A percentile compares a stretch with the other conserved stretches of the same genome.
Conservation (phyloP, 2,797 vertebrate species). For the Onychomys torridus region DNA sequence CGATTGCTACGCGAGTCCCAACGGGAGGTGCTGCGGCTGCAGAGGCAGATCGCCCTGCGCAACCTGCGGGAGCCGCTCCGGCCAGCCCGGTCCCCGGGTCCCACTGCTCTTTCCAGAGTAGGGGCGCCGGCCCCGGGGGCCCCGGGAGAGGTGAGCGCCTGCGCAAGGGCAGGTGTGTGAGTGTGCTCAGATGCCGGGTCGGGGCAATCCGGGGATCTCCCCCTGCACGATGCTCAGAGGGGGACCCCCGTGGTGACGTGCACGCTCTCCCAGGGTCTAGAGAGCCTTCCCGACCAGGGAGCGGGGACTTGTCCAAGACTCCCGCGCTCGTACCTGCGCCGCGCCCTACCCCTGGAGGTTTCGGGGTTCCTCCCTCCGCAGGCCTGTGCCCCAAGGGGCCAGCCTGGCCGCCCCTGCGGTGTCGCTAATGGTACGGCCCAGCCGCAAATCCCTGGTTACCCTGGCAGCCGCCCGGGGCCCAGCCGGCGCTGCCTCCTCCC, state of each 20-base stretch:
- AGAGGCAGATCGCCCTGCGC: conserved; percentile 95
- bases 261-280: background rate
- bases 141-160: conserved; percentile 72
- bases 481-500: conserved; percentile 86
- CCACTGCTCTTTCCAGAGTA: background rate
- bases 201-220: background rate
- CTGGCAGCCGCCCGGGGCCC: conserved; percentile 94
- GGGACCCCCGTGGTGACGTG: background rate
- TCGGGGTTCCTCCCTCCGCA: background rate
- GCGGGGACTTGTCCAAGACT: background rate
- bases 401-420: conserved; percentile 66
- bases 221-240: background rate
- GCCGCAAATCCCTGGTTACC: conserved; percentile 94
- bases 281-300: background rate
- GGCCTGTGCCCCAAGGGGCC: conserved; percentile 28
- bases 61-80: conserved; percentile 83
- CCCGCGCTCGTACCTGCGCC: background rate
- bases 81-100: background rate
- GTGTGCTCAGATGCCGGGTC: background rate
- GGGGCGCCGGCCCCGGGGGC: conserved; percentile 54
- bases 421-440: conserved; percentile 92
- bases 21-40: conserved; percentile 95
- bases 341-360: background rate
- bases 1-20: conserved; percentile 95
- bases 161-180: conserved; percentile 53